phyloP scores from a whole-genome alignment of 2,888 invertebrate genomes.

The Schizaphis graminum region DNA sequence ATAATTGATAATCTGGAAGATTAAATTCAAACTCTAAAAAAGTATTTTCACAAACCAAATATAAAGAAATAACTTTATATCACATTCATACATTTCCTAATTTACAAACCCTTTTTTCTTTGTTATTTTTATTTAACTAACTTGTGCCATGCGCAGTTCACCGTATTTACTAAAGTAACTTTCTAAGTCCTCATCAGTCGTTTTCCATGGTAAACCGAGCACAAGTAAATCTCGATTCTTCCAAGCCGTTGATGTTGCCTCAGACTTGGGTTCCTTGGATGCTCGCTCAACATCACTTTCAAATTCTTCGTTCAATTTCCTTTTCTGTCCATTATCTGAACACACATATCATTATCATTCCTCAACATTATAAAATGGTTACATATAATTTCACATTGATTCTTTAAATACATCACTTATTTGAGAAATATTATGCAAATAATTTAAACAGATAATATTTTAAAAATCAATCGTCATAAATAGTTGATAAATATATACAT shows the following conservation, averaged over 20 bases:
- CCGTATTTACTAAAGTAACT: conserved; percentile 98
- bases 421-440: conserved; percentile 18
- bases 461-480: not conserved
- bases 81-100: conserved; percentile 63
- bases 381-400: conserved; percentile 56
- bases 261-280: conserved; percentile 85
- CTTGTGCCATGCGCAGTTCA: conserved; percentile 89
- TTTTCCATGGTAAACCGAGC: conserved; percentile 97
- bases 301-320: conserved; percentile 94
- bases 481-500: not conserved
- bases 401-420: conserved; percentile 59
- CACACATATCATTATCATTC: conserved; percentile 68
- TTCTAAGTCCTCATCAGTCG: conserved; percentile 93
- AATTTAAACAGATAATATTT: conserved; percentile 7
- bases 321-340: conserved; percentile 84
- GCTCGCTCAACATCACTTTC: conserved; percentile 89
- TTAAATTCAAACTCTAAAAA: conserved; percentile 17
- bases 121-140: conserved; percentile 56
- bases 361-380: conserved; percentile 65
- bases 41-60: conserved; percentile 49
- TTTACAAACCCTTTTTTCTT: conserved; percentile 56
- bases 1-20: conserved; percentile 23
- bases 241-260: conserved; percentile 91
- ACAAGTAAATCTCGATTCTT: conserved; percentile 98
- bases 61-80: conserved; percentile 61